A percentile compares a stretch with the other conserved stretches of the same genome.
Evolutionary conservation across 2,888 invertebrate genomes (phyloP).

Genomic region (Hanleya hanleyi): DNA sequence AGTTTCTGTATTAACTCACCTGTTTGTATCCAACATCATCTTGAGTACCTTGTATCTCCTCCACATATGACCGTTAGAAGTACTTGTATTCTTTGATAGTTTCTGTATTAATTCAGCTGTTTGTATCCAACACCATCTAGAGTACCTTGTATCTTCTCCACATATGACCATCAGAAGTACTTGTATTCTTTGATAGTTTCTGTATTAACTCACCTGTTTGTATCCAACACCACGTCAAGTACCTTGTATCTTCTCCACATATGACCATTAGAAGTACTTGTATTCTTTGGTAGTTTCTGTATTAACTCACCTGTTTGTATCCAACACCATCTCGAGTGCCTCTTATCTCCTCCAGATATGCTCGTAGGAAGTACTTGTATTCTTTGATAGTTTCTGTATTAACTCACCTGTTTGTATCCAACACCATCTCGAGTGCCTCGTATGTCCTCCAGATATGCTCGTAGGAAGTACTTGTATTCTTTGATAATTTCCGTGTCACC

Average conservation of each 20-base stretch:
- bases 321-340: constrained; percentile 58
- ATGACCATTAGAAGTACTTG: constrained; percentile 71
- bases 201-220: constrained; percentile 65
- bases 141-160: constrained; percentile 70
- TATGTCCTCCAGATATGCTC: constrained; percentile 71
- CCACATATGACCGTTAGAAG: constrained; percentile 72
- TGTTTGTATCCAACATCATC: constrained; percentile 59
- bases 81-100: constrained; percentile 70
- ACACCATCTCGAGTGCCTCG: constrained; percentile 57
- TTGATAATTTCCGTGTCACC: constrained; percentile 61
- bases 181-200: too few relatives aligned
- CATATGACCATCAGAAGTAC: constrained; percentile 70
- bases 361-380: constrained; percentile 72
- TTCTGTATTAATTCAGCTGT: constrained; percentile 63
- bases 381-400: constrained; percentile 38
- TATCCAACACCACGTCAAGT: constrained; percentile 57
- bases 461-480: constrained; percentile 72
- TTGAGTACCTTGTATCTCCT: constrained; percentile 67
- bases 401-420: constrained; percentile 64
- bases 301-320: constrained; percentile 63
- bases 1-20: too few relatives aligned
- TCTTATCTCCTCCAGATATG: constrained; percentile 70
- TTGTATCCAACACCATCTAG: constrained; percentile 58
- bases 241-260: constrained; percentile 70
- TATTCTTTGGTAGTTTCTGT: too few relatives aligned